Conservation (phyloP, 2,888 invertebrate genomes). For the Nemotelus nigrinus region DNA sequence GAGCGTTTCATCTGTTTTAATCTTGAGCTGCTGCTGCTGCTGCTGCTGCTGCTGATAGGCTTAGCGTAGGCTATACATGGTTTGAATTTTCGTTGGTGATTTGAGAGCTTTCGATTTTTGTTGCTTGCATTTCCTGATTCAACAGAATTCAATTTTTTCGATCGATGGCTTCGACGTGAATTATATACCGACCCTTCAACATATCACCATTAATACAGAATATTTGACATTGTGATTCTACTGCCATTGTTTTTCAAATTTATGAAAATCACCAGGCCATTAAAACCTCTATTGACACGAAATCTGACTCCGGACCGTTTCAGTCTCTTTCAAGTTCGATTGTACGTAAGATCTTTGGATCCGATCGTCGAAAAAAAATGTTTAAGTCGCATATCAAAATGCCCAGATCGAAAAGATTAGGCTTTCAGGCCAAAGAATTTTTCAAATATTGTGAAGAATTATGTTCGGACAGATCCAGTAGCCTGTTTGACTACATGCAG, state of each 20-base stretch:
- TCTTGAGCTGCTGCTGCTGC: too few relatives aligned
- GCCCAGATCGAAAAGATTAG: constrained; percentile 25
- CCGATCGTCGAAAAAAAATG: neutral
- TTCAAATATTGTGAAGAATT: constrained; percentile 17
- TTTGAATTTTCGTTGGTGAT: neutral
- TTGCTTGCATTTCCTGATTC: neutral
- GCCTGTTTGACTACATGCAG: neutral
- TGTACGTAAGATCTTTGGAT: neutral
- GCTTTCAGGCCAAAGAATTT: constrained; percentile 1
- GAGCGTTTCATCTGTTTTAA: constrained; percentile 17
- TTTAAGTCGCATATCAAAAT: constrained; percentile 13
- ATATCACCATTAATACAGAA: too few relatives aligned
- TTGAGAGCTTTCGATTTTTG: neutral
- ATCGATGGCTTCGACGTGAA: too few relatives aligned
- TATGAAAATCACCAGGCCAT: neutral
- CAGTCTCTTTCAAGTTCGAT: neutral
- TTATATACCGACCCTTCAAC: too few relatives aligned
- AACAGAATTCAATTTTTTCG: too few relatives aligned
- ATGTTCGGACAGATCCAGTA: constrained; percentile 12
- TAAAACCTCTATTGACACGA: neutral
- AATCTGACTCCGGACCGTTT: neutral
- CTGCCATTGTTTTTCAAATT: neutral
- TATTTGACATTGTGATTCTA: too few relatives aligned
- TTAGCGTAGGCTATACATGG: neutral
- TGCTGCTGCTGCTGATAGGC: neutral